Base-by-base conservation (phyloP, 92 coral and sea anemone species). In the Paramuricea clavata region DNA sequence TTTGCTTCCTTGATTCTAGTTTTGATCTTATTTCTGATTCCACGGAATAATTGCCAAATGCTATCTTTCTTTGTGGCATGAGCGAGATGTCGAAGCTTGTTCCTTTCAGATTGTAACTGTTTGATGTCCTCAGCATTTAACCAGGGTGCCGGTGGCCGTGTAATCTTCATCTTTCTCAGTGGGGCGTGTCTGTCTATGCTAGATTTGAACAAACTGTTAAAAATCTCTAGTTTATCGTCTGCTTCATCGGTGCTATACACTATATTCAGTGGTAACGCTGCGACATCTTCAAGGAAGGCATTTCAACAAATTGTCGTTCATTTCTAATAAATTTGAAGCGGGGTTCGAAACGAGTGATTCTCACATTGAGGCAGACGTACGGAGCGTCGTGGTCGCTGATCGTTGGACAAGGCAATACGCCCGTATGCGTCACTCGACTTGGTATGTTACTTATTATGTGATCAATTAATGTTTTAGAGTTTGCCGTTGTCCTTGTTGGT, bases 71-170 rank as follows among this genome's bases (percentile, higher is more conserved):
- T 80, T 33, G 85, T 80, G 34, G 50, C 36, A 22, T 31, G 85
- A 56, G 85, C 85, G 0, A 80, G 56, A 41, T 74, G 56, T 59
- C 85, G 50, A 19, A 80, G 85, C 19, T 60, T 28, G 16, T 79
- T 79, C 25, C 74, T 41, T 79, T 79, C 73, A 5, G 26, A 47
- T 49, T 79, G 74, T 17, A 79, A 39, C 32, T 79, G 42, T 3
- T 64, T 65, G 12, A 61, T 17, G 59, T 61, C 57, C 22, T 81
- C 85, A 39, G 21, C 33, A 13, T 81, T 81, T 16, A 81, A 21
- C 85, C 78, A 83, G 17, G 87, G 87, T 54, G 71, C 81, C 33
- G 81, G 87, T 30, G 87, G 87, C 8, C 87, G 81, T 4, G 87
- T 54, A 33, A 83, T 49, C 47, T 71, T 83, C 26, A 74, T 32